Base-by-base conservation (phyloP, 1,140 invertebrate species). In the Cherax quadricarinatus region DNA sequence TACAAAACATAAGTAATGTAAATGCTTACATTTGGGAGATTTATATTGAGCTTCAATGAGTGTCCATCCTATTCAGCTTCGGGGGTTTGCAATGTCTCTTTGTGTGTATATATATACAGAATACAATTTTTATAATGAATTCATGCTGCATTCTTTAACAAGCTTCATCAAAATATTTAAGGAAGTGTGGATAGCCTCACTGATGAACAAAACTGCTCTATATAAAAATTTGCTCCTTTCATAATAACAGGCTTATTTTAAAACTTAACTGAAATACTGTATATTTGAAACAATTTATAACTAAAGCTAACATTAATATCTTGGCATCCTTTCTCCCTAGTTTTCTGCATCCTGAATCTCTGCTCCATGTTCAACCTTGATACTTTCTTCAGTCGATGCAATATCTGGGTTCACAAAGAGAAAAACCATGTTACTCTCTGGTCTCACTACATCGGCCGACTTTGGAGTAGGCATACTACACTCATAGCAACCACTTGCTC, bases 381-480 rank as follows among this genome's bases (percentile, higher is more conserved):
- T 53, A 53, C 75, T 57, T 24, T 91, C 90, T 86, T 81, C 83
- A 53, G 90, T 82, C 10, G 84, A 41, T 7, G 48, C 78, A 62
- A 51, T 81, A 3, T 91, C 90, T 66, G 90, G 90, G 78, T 91
- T 91, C 30, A 91, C 82, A 82, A 82, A 91, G 21, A 91, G 78
- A 75, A 91, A 91, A 16, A 91, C 90, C 78, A 81, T 81, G 51
- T 91, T 91, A 57, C 82, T 91, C 53, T 86, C 84, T n/a, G 90
- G 78, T 14, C 84, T 30, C 1, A 70, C 30, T 1, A 41, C 14
- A 24, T 88, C 85, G 48, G 79, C 78, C n/a, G 89, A 80, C 57
- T 62, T 87, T 86, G 90, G 90, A 49, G 90, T 86, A 18, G 90
- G 90, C 90, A 91, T 86, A 70, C 90, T 91, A 30, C 84, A 91